phyloP scores from a whole-genome alignment of 2,888 invertebrate genomes.

The Escarpia spicata region DNA sequence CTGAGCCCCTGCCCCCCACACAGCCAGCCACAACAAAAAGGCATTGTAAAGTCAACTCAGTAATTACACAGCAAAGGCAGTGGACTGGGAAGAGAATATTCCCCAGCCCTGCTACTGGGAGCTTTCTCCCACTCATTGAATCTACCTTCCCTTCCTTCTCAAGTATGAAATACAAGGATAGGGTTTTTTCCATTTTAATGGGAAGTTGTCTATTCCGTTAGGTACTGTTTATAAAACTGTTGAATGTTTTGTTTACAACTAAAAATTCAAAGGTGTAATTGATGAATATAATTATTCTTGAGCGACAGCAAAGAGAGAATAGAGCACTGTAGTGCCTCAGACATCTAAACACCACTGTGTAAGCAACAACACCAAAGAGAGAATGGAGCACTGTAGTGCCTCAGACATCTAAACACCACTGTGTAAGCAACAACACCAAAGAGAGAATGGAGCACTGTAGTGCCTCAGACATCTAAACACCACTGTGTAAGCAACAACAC shows the following conservation, averaged over 20 bases:
- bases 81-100: not conserved
- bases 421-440: no score
- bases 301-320: not conserved
- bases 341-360: not conserved
- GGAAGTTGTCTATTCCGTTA: no score
- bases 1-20: not conserved
- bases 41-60: not conserved
- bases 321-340: not conserved
- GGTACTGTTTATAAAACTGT: no score
- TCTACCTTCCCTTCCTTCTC: no score
- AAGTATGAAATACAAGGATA: no score
- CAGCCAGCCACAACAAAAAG: slow-evolving; percentile 3
- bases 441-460: not conserved
- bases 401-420: not conserved
- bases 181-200: no score
- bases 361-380: no score
- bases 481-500: not conserved
- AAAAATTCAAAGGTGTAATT: no score
- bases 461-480: not conserved
- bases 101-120: not conserved
- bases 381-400: not conserved
- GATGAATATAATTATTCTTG: no score
- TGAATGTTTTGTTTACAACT: no score
- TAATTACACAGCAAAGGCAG: not conserved
- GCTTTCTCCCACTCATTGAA: not conserved